Base-by-base conservation (phyloP, 2,113 vertebrate genomes). In the Labeo catla region DNA sequence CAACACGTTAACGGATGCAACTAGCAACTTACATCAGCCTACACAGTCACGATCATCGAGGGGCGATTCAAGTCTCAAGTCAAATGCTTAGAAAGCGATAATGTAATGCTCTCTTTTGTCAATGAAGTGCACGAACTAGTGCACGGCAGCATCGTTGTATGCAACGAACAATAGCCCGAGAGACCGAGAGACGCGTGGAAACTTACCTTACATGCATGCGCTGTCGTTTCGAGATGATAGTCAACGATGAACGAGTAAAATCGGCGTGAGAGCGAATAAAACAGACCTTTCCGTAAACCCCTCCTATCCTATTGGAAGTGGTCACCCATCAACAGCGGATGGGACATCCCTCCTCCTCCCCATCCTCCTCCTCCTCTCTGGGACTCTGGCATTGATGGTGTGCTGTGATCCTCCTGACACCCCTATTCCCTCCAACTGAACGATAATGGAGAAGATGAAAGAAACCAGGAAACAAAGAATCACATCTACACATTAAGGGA, bases 261-360 rank as follows among this genome's bases (percentile, higher is more conserved):
- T 23, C 36, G 49, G 34, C 82, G 86, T 63, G 59, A 63, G 61
- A 76, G 12, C 47, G 61, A 83, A 70, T 68, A 66, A 39, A 36
- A 66, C 70, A 76, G 70, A 52, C 43, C 57, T 63, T 50, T 59
- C n/a, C 70, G 39, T 78, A 84, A 73, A 76, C 80, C 79, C 72
- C 86, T 83, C 80, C 86, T 87, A 87, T 83, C 80, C 86, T 74
- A 77, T 77, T 57, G 21, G 70, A 87, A 83, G 80, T 54, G 59
- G 72, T 84, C 66, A 84, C 82, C 19, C 82, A 84, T 84, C 82
- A 84, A 12, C 49, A 83, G 50, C 50, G 65, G 49, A 73, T 84
- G 82, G 82, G 82, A 84, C 82, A 84, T 16, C 66, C 49, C 81
- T 72, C 65, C 68, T 57, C 80, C 63, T 8, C 74, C 74, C 47